These are phyloP conservation scores for Callinectes sapidus DNA, from an alignment of 2,888 invertebrate species.

Conservation along the genomic window DNA sequence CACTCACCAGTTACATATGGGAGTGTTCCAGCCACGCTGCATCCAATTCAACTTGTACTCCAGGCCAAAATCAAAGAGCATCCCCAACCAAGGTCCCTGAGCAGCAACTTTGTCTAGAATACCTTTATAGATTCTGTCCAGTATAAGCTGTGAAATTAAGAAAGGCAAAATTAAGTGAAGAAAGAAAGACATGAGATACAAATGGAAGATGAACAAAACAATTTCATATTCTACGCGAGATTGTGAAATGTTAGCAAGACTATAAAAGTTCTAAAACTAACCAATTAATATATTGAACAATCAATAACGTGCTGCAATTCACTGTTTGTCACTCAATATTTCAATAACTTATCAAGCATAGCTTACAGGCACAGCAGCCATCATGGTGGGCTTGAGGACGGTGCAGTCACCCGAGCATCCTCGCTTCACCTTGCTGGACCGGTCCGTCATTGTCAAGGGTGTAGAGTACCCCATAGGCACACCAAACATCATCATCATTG, in stretches of 20 bases:
- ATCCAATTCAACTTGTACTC: conserved; percentile 82
- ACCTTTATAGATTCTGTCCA: conserved; percentile 86
- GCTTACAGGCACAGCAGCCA: conserved; percentile 90
- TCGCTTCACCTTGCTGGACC: conserved; percentile 95
- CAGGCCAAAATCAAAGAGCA: conserved; percentile 95
- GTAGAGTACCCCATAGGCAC: conserved; percentile 97
- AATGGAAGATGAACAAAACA: neutral
- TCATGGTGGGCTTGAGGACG: conserved; percentile 92
- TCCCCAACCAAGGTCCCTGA: conserved; percentile 86
- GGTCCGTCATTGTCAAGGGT: conserved; percentile 90
- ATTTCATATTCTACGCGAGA: neutral
- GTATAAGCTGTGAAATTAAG: conserved; percentile 80
- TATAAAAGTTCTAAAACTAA: neutral
- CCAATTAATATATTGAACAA: neutral
- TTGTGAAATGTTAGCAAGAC: neutral
- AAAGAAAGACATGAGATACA: neutral
- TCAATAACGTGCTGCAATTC: neutral
- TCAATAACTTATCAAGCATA: neutral
- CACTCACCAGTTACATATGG: conserved; percentile 71
- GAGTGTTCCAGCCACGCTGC: conserved; percentile 77
- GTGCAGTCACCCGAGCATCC: conserved; percentile 96
- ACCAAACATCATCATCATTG: conserved; percentile 83
- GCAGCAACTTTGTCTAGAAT: conserved; percentile 95
- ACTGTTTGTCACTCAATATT: neutral
- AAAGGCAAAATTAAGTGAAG: neutral